A percentile compares a stretch with the other conserved stretches of the same genome.
These are phyloP conservation scores for Probosciger aterrimus DNA, from an alignment of 2,113 vertebrate genomes.

Conservation along the genomic window DNA sequence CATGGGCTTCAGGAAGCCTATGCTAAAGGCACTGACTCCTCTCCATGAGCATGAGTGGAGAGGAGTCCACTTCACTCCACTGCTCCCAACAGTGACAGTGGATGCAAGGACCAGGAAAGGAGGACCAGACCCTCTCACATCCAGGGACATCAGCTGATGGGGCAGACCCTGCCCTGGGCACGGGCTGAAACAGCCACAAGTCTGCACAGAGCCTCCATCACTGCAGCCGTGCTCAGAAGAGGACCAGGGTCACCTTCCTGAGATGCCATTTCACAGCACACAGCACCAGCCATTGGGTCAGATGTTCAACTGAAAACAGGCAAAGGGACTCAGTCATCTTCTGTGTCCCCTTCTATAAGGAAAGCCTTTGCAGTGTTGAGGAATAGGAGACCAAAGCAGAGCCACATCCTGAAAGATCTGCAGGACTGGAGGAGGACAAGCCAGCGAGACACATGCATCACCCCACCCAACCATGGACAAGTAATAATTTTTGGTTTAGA, in stretches of 20 bases:
- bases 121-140: neutral
- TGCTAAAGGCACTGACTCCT: neutral
- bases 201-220: neutral
- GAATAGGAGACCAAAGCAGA: neutral
- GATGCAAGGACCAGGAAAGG: neutral
- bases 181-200: neutral
- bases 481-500: neutral
- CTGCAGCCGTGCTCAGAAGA: neutral
- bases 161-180: neutral
- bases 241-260: neutral
- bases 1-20: neutral
- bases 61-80: neutral
- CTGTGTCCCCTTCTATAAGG: neutral
- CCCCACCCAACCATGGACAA: neutral
- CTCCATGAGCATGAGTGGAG: rapidly evolving
- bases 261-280: neutral
- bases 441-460: neutral
- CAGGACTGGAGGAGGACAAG: neutral
- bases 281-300: neutral
- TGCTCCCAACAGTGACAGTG: neutral
- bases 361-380: neutral
- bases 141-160: neutral
- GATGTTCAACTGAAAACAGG: neutral
- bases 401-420: no score
- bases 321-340: neutral